phyloP scores from a whole-genome alignment of 1,140 invertebrate genomes.

The Carcinoscorpius rotundicauda region DNA sequence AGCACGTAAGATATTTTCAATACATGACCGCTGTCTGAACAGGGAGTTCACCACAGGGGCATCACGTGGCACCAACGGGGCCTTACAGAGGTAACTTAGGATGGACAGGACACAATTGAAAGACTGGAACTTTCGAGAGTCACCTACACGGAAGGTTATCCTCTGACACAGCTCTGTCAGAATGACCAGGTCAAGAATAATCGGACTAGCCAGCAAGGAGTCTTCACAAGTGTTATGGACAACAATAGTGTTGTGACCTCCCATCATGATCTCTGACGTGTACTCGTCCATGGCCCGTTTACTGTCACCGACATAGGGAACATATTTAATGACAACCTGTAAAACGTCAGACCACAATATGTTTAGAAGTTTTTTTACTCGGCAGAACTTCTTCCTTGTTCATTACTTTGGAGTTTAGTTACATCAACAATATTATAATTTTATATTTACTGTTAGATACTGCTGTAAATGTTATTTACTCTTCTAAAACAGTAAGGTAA shows the following conservation, averaged over 20 bases:
- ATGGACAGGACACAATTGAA: slow-evolving; percentile 72
- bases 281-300: slow-evolving; percentile 97
- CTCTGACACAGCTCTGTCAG: slow-evolving; percentile 75
- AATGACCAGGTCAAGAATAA: slow-evolving; percentile 83
- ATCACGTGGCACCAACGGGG: slow-evolving; percentile 43
- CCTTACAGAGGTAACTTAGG: slow-evolving; percentile 80
- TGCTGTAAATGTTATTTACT: no score
- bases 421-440: no score
- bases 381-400: no score
- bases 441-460: no score
- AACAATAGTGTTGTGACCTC: slow-evolving; percentile 82
- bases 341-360: background rate
- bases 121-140: slow-evolving; percentile 20
- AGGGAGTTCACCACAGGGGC: slow-evolving; percentile 85
- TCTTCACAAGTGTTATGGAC: slow-evolving; percentile 97
- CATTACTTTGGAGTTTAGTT: no score
- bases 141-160: slow-evolving; percentile 45
- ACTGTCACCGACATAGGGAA: slow-evolving; percentile 89
- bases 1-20: slow-evolving; percentile 81
- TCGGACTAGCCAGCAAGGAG: slow-evolving; percentile 78
- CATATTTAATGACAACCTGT: slow-evolving; percentile 85
- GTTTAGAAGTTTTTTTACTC: no score
- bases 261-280: slow-evolving; percentile 87
- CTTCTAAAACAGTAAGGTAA: no score
- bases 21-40: slow-evolving; percentile 66